phyloP scores from a whole-genome alignment of 2,888 invertebrate genomes.

The Parascotia fuliginaria region DNA sequence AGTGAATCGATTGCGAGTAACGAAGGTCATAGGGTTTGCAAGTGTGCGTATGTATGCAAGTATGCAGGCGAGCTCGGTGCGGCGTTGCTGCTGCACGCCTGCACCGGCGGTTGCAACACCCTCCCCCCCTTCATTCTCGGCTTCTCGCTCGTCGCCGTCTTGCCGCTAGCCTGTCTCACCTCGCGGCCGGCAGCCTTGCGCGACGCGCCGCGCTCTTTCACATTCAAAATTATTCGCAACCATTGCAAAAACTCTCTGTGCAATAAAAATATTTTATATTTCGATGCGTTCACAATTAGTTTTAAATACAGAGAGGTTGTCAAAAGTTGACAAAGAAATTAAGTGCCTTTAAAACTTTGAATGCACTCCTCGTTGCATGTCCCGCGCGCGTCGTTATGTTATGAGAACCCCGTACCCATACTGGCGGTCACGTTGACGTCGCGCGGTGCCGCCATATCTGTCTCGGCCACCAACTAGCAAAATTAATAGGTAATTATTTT shows the following conservation, averaged over 20 bases:
- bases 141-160: conserved; percentile 84
- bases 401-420: conserved; percentile 92
- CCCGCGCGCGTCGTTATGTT: conserved; percentile 90
- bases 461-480: conserved; percentile 87
- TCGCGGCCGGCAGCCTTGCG: conserved; percentile 86
- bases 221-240: conserved; percentile 86
- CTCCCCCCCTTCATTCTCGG: conserved; percentile 84
- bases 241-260: conserved; percentile 85
- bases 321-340: conserved; percentile 67
- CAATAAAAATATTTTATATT: conserved; percentile 77
- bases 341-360: conserved; percentile 82
- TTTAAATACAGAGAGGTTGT: conserved; percentile 71
- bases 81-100: conserved; percentile 85
- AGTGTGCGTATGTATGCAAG: conserved; percentile 83
- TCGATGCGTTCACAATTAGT: conserved; percentile 74
- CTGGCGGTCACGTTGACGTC: conserved; percentile 89
- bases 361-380: conserved; percentile 88
- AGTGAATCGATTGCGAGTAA: conserved; percentile 80
- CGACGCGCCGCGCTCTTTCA: conserved; percentile 86
- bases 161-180: conserved; percentile 86
- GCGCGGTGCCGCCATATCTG: conserved; percentile 89
- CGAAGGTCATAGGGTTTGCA: conserved; percentile 81
- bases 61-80: conserved; percentile 85
- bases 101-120: conserved; percentile 85
- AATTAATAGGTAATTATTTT: conserved; percentile 87